phyloP scores from a whole-genome alignment of 2,888 invertebrate genomes.

The Erebia aethiops region DNA sequence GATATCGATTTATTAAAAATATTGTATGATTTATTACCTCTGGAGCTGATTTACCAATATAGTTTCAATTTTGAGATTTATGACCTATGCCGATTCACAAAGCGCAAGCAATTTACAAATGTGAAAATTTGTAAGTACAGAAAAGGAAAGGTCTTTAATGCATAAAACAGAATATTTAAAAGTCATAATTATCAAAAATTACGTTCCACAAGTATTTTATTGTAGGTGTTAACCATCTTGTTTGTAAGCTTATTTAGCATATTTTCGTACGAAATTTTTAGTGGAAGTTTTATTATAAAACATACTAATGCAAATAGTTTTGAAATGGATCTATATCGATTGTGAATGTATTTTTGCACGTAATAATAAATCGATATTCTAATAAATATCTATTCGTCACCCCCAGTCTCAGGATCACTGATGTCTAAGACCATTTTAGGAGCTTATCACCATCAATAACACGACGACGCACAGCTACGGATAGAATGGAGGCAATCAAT shows the following conservation, averaged over 20 bases:
- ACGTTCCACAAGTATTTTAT: not conserved
- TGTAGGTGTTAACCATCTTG: not conserved
- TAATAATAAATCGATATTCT: slow-evolving; percentile 17
- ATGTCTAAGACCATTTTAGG: slow-evolving; percentile 32
- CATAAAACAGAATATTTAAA: no score
- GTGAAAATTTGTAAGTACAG: slow-evolving; percentile 6
- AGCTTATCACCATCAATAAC: slow-evolving; percentile 41
- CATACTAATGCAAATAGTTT: not conserved
- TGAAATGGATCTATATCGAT: slow-evolving; percentile 7
- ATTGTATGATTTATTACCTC: slow-evolving; percentile 8
- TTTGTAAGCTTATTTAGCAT: not conserved
- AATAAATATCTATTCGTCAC: slow-evolving; percentile 20
- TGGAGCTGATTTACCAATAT: not conserved
- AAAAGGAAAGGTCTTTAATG: not conserved
- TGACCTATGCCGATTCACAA: slow-evolving; percentile 13
- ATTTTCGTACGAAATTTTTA: slow-evolving; percentile 12
- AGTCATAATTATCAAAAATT: not conserved
- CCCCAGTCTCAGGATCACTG: slow-evolving; percentile 46
- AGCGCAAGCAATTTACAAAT: slow-evolving; percentile 16
- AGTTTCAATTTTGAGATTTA: not conserved
- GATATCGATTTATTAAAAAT: slow-evolving; percentile 14
- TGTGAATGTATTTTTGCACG: not conserved
- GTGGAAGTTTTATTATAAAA: not conserved
- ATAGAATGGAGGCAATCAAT: slow-evolving; percentile 52
- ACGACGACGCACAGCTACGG: slow-evolving; percentile 57